These are phyloP conservation scores for Chrysochloris asiatica DNA, from an alignment of 2,113 vertebrate species.

Conservation along the genomic window DNA sequence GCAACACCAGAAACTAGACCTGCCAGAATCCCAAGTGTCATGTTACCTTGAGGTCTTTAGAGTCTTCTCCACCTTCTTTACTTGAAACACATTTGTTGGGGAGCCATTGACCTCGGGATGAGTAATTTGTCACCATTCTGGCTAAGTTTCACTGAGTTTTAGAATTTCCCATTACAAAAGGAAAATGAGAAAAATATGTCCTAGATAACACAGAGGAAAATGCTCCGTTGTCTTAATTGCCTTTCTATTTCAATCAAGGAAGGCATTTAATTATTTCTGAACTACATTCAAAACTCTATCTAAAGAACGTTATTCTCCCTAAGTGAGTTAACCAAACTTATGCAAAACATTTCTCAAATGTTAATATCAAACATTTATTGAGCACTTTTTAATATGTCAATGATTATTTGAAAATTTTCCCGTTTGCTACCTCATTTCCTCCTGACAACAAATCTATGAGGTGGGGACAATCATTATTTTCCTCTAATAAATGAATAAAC, in stretches of 20 bases:
- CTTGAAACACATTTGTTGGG: constrained; percentile 55
- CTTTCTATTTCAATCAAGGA: constrained; percentile 78
- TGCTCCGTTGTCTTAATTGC: constrained; percentile 74
- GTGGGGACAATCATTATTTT: not conserved
- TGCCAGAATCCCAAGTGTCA: not conserved
- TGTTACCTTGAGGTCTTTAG: not conserved
- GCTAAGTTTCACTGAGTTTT: constrained; percentile 50
- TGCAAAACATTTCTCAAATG: constrained; percentile 41
- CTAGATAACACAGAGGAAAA: constrained; percentile 76
- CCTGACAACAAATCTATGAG: not conserved
- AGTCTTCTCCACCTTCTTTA: not conserved
- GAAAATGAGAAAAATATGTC: constrained; percentile 80
- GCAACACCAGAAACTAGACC: not conserved
- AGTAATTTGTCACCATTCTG: constrained; percentile 53
- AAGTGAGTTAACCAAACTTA: constrained; percentile 58
- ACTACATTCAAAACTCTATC: constrained; percentile 75
- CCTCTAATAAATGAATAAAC: not conserved
- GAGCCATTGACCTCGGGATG: constrained; percentile 67
- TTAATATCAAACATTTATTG: not conserved
- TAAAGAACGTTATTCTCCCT: constrained; percentile 55
- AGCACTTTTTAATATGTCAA: not conserved
- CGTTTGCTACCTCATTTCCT: not conserved
- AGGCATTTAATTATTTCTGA: constrained; percentile 80
- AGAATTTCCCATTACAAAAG: constrained; percentile 75
- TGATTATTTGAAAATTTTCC: not conserved